Evolutionary conservation across 2,113 vertebrate genomes (phyloP).

Genomic region (Heterotis niloticus): DNA sequence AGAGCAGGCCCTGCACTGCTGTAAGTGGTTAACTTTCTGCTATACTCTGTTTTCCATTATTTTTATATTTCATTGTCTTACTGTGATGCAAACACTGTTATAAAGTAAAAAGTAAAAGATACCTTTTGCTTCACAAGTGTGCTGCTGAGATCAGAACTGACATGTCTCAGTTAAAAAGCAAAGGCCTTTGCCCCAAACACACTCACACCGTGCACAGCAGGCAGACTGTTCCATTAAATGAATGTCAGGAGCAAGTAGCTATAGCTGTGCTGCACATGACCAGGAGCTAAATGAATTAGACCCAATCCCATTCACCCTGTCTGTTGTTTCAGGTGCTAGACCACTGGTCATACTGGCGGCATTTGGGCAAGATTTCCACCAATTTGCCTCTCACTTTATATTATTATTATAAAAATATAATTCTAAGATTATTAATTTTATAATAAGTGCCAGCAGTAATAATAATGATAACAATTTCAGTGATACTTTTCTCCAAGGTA

Average conservation of each 20-base stretch:
- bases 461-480: too few relatives aligned
- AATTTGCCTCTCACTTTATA: neutral
- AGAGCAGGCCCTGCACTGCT: too few relatives aligned
- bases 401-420: too few relatives aligned
- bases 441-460: too few relatives aligned
- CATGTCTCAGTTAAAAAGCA: too few relatives aligned
- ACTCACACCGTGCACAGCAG: constrained; percentile 12
- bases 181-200: constrained; percentile 8
- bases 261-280: constrained; percentile 41
- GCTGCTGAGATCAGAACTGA: too few relatives aligned
- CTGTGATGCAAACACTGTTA: too few relatives aligned
- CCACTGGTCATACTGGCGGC: constrained; percentile 28
- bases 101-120: too few relatives aligned
- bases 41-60: too few relatives aligned
- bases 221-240: constrained; percentile 37
- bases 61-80: too few relatives aligned
- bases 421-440: constrained; percentile 13
- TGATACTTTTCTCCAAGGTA: constrained; percentile 23
- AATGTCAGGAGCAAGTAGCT: constrained; percentile 45
- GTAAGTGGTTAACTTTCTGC: too few relatives aligned
- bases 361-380: constrained; percentile 47
- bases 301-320: constrained; percentile 42
- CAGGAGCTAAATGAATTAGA: constrained; percentile 34
- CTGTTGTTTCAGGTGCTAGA: constrained; percentile 61
- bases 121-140: too few relatives aligned